Evolutionary conservation across 2,797 vertebrate species (phyloP), one percentile per base, ranked within the genome.

Genomic region (Ficedula albicollis): DNA sequence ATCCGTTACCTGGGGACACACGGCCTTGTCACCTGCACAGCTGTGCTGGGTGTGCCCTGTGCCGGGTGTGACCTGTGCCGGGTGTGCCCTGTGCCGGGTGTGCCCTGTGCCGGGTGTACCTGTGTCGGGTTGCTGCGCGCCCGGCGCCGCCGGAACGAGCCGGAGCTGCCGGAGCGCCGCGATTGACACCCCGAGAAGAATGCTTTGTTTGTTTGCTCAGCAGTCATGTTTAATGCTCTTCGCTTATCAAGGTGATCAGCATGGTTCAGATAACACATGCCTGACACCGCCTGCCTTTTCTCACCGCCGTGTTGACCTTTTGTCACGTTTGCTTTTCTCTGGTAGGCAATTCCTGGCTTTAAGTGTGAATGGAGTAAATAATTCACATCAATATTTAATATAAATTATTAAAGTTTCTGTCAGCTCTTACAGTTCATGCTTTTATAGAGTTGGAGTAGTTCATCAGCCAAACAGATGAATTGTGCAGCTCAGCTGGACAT

Each of bases 201-300:
- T 95, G 97, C 94, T 93, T 96, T 97, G 96, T 98, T 98, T 98
- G 96, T 97, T 98, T 98, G 97, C 96, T 97, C 95, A 97, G 94
- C 94, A 97, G 95, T 92, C 95, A 96, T 96, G 96, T 98, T 97
- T 97, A 98, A 97, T 97, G 95, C 97, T 97, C 95, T 93, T 94
- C 97, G 96, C 97, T 98, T 97, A 97, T 98, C 97, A 98, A 96
- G 96, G 94, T 98, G 97, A 98, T 98, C 96, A 97, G 96, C 95
- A 82, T 93, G 95, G 97, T 93, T 98, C 95, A 96, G 88, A 96
- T 98, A 95, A 95, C 96, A 97, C 95, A 95, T 87, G 91, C 95
- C 94, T 97, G 95, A 97, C 95, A 96, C 95, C 96, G 95, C 90
- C 90, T 94, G 90, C 84, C 93, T 89, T 96, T 90, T 93, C 87